These are phyloP conservation scores for Mastigias papua DNA, from an alignment of 30 jellyfish, hydroid and myxozoan genomes.

Conservation along the genomic window DNA sequence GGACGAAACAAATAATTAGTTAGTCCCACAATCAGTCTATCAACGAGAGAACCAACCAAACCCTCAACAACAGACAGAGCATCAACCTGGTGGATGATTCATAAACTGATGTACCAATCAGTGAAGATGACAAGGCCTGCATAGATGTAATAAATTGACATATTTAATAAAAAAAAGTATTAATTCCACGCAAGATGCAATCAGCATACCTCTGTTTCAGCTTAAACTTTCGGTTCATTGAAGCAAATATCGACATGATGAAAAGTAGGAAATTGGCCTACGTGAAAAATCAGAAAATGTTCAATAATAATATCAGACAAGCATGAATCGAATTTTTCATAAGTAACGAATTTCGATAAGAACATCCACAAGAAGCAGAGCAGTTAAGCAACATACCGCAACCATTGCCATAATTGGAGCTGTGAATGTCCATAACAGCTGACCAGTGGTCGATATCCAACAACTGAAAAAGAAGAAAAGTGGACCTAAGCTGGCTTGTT, in stretches of 20 bases:
- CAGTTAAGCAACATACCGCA: constrained; percentile 58
- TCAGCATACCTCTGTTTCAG: background rate
- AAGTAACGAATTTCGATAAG: background rate
- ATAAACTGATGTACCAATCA: too few species aligned
- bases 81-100: too few species aligned
- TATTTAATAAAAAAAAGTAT: too few species aligned
- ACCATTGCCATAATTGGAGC: constrained; percentile 97
- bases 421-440: constrained; percentile 86
- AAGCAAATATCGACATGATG: constrained; percentile 37
- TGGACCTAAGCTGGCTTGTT: background rate
- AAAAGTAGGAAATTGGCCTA: constrained; percentile 58
- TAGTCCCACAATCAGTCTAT: too few species aligned
- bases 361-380: background rate
- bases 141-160: too few species aligned
- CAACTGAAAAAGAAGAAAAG: constrained; percentile 70
- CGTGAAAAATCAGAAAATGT: background rate
- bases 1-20: too few species aligned
- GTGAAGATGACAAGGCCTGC: too few species aligned
- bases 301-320: background rate
- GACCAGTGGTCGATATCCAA: constrained; percentile 86
- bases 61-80: too few species aligned
- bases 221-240: constrained; percentile 5
- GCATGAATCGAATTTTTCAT: background rate
- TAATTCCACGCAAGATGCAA: too few species aligned
- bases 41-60: too few species aligned